These are phyloP conservation scores for Uloborus plumipes DNA, from an alignment of 2,888 invertebrate species.

Conservation along the genomic window DNA sequence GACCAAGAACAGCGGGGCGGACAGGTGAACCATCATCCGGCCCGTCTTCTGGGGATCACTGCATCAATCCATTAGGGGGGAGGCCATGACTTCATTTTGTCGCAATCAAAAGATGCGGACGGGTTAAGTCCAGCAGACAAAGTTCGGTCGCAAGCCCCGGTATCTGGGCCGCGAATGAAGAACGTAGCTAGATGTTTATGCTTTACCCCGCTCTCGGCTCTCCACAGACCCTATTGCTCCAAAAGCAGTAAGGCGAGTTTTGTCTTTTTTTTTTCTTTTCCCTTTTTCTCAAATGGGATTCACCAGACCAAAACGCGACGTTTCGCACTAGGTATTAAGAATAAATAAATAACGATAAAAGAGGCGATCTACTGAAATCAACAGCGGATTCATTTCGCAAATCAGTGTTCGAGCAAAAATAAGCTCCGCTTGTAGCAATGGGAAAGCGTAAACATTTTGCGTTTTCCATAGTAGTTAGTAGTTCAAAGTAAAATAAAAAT, in stretches of 20 bases:
- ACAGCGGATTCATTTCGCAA: too few relatives aligned
- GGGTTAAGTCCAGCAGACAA: not conserved
- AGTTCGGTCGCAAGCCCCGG: conserved; percentile 13
- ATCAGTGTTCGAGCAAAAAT: too few relatives aligned
- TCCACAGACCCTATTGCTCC: too few relatives aligned
- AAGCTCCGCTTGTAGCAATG: too few relatives aligned
- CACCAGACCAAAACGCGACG: conserved; percentile 42
- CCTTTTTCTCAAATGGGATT: conserved; percentile 21
- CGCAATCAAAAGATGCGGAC: not conserved
- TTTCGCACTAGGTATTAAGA: not conserved
- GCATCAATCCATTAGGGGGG: conserved; percentile 23
- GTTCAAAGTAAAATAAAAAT: too few relatives aligned
- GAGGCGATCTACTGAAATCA: too few relatives aligned
- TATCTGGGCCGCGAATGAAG: conserved; percentile 55
- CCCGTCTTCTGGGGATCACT: conserved; percentile 3
- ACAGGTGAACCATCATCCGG: conserved; percentile 58
- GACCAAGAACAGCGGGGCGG: conserved; percentile 57
- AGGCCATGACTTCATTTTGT: not conserved
- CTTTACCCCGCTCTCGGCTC: conserved; percentile 32
- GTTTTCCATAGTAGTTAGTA: too few relatives aligned
- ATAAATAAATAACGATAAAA: too few relatives aligned
- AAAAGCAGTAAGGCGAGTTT: conserved; percentile 49
- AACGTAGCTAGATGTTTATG: conserved; percentile 8
- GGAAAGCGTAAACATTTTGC: too few relatives aligned
- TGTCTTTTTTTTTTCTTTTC: conserved; percentile 29